These are phyloP conservation scores for Drosophila guanche DNA, from an alignment of 1,140 invertebrate species.

Conservation along the genomic window DNA sequence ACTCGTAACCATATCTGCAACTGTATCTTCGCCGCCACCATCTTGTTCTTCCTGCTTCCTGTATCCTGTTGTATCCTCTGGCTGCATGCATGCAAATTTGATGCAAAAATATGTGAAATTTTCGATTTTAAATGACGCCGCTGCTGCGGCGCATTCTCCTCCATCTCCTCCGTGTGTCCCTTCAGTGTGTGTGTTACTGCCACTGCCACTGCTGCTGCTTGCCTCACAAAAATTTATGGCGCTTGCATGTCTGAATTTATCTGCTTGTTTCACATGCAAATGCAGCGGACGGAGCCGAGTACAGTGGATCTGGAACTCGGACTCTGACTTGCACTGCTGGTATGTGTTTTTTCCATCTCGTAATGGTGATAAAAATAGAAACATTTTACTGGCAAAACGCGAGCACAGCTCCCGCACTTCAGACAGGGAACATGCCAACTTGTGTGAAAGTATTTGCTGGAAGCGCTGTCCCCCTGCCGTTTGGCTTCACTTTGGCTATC, in stretches of 20 bases:
- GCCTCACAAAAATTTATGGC: constrained; percentile 71
- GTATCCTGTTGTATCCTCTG: constrained; percentile 29
- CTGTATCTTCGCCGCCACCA: constrained; percentile 29
- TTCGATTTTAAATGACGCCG: constrained; percentile 74
- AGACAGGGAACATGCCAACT: constrained; percentile 54
- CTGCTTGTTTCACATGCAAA: constrained; percentile 82
- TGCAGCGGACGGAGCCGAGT: constrained; percentile 38
- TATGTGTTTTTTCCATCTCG: constrained; percentile 53
- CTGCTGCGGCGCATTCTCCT: constrained; percentile 13
- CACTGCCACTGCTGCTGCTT: constrained; percentile 10
- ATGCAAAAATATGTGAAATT: constrained; percentile 81
- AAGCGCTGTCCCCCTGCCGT: constrained; percentile 15
- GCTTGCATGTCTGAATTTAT: constrained; percentile 80
- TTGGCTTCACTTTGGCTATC: constrained; percentile 26
- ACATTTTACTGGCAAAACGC: constrained; percentile 64
- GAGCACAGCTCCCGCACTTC: constrained; percentile 14
- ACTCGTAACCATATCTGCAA: constrained; percentile 14
- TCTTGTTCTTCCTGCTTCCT: constrained; percentile 23
- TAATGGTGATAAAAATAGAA: constrained; percentile 80
- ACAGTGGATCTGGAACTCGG: constrained; percentile 19
- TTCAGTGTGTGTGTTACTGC: constrained; percentile 34
- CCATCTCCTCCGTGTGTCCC: background rate
- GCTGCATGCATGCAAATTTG: constrained; percentile 76
- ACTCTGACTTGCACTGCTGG: background rate
- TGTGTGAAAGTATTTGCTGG: constrained; percentile 34